Conservation (phyloP, 2,888 invertebrate species). For the Kryphioiulus occultus region DNA sequence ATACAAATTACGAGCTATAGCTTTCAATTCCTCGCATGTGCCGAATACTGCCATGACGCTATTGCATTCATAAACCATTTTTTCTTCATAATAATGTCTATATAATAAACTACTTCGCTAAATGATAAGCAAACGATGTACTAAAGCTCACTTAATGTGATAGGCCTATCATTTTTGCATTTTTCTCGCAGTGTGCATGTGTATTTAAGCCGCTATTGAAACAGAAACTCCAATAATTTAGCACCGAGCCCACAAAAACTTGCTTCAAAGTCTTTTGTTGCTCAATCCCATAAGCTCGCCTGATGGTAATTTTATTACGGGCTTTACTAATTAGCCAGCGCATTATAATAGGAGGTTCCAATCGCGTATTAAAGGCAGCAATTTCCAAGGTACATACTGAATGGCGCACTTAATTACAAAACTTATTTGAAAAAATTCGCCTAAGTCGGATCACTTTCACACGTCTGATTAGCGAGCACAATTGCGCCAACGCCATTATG, state of each 20-base stretch:
- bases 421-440: neutral
- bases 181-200: neutral
- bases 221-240: constrained; percentile 14
- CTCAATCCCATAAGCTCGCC: neutral
- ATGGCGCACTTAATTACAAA: constrained; percentile 9
- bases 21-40: neutral
- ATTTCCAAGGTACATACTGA: constrained; percentile 12
- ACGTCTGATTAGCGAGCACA: neutral
- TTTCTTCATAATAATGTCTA: neutral
- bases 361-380: neutral
- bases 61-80: neutral
- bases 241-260: neutral
- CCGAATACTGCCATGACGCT: neutral
- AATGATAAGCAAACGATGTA: constrained; percentile 17
- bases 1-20: neutral
- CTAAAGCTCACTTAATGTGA: constrained; percentile 17
- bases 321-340: constrained; percentile 17
- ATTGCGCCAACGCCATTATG: constrained; percentile 15
- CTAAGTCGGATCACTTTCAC: neutral
- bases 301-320: constrained; percentile 23
- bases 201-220: neutral
- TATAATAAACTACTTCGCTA: constrained; percentile 17
- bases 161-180: constrained; percentile 11
- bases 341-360: constrained; percentile 16
- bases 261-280: constrained; percentile 9